Evolutionary conservation across 2,888 invertebrate species (phyloP), one percentile per base, ranked within the genome.

Genomic region (Bellardia bayeri): DNA sequence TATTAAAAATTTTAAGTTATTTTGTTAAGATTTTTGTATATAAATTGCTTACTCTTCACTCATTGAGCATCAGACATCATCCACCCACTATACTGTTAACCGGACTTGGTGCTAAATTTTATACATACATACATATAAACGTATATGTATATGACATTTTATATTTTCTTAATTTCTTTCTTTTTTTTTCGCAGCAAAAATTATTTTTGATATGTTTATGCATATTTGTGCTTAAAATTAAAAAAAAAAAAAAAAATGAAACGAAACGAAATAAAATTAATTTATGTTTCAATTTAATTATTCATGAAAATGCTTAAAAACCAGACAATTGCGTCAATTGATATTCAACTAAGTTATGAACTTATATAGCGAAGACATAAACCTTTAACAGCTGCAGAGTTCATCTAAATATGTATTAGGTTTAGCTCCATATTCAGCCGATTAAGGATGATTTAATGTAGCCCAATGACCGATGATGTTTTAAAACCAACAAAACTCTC

Each of bases 191-290:
- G 14, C 23, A 63, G 30, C 37, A 82, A 69, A 37, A 74, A 81
- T 81, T 66, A 81, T 45, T 74, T 81, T 66, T 81, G 81, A 81
- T 37, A 72, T 64, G 64, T 74, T 74, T 81, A 81, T 74, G 64
- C 16, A 74, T 74, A 42, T 54, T 74, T 71, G 11, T 42, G 56
- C 3, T 37, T 51, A 23, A 49, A 54, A 40, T 40, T 14, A 49
- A 33, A 9, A 66, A 66, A 23, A 40, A 13, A 42, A 54, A 54
- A 66, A 49, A 54, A 54, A 54, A 23, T 23, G n/a, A 54, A 56
- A 56, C 3, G 7, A 56, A 56, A 56, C 8, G 16, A 2, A 13
- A 56, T 56, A 23, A 56, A 58, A 13, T 72, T 6, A 13, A 72
- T 72, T 72, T 56, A 68, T 45, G 30, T 49, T 30, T 30, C 4